Percentiles rank a stretch among this genome's conserved stretches.
phyloP scores from a whole-genome alignment of 1,140 invertebrate genomes.

The Charaxes varanes region DNA sequence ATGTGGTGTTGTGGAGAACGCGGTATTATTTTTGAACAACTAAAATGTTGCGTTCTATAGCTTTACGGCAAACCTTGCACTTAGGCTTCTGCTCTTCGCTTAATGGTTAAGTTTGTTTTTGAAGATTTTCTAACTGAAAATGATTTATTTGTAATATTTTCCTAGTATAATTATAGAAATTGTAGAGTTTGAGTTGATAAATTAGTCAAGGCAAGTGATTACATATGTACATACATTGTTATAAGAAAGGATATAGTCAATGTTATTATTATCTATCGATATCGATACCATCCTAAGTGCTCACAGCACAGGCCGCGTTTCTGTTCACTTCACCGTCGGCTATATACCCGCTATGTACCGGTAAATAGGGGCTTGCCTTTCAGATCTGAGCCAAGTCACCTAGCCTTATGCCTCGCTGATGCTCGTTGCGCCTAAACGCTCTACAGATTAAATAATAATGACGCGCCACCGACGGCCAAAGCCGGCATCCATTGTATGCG shows the following conservation, averaged over 20 bases:
- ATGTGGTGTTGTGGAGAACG: no score
- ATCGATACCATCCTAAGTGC: conserved; percentile 9
- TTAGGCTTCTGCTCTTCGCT: no score
- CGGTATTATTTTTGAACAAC: no score
- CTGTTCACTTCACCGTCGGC: conserved; percentile 40
- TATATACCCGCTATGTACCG: conserved; percentile 46
- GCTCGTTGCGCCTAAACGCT: conserved; percentile 31
- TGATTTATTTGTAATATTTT: no score
- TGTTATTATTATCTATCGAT: conserved; percentile 26
- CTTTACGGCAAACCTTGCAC: no score
- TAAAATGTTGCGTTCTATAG: no score
- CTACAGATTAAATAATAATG: conserved; percentile 40
- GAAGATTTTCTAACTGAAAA: no score
- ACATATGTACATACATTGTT: no score
- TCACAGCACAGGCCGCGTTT: conserved; percentile 30
- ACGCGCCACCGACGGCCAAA: conserved; percentile 22
- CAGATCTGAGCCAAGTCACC: conserved; percentile 35
- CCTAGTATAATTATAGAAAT: no score
- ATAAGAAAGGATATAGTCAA: not conserved
- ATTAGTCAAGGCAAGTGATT: no score
- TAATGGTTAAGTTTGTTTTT: no score
- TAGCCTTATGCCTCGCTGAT: conserved; percentile 26
- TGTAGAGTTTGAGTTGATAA: no score
- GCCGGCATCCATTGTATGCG: conserved; percentile 24
- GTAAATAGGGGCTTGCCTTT: conserved; percentile 47